Conservation (phyloP, 2,797 vertebrate genomes). For the Spea hammondii region DNA sequence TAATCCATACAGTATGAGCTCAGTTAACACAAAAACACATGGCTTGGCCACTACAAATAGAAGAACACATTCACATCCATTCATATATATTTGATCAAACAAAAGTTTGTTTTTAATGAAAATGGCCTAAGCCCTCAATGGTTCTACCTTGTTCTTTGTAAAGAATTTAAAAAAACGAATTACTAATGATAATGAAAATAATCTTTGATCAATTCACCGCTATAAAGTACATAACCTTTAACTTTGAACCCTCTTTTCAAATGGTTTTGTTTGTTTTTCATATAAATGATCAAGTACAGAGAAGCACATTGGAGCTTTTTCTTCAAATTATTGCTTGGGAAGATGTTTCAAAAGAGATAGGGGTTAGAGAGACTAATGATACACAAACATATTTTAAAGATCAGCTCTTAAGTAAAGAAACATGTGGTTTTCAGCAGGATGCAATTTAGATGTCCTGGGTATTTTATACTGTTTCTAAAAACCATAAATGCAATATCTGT, state of each 20-base stretch:
- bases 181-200: conserved; percentile 6
- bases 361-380: conserved; percentile 56
- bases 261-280: conserved; percentile 42
- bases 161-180: not conserved
- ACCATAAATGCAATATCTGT: conserved; percentile 42
- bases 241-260: conserved; percentile 40
- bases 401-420: conserved; percentile 57
- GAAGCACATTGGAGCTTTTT: conserved; percentile 62
- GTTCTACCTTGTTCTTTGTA: not conserved
- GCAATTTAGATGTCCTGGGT: conserved; percentile 53
- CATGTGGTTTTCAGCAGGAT: conserved; percentile 55
- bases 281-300: conserved; percentile 58
- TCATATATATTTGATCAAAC: not conserved
- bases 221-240: conserved; percentile 40
- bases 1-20: not conserved
- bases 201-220: conserved; percentile 2
- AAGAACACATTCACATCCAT: not conserved
- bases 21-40: not conserved
- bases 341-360: conserved; percentile 53
- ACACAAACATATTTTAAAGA: conserved; percentile 55
- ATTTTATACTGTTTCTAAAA: conserved; percentile 58
- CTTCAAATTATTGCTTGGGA: conserved; percentile 59
- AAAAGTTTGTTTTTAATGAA: conserved; percentile 2
- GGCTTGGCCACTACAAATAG: not conserved
- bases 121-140: not conserved